Conservation (phyloP, 1,140 invertebrate species). For the Capitella teleta region DNA sequence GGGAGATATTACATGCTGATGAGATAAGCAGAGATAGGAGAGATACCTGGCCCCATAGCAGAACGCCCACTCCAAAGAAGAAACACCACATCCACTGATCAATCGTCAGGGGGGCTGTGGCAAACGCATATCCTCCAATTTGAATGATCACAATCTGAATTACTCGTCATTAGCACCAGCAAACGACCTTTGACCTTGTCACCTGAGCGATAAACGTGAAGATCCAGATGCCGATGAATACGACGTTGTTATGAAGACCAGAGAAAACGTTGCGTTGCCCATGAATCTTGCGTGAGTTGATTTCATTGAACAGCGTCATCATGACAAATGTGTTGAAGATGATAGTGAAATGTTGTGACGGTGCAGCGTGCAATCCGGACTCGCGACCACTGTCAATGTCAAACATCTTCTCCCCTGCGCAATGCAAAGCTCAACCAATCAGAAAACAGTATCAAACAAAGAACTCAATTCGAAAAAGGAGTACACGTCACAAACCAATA, state of each 20-base stretch:
- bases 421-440: neutral
- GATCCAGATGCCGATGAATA: slow-evolving; percentile 95
- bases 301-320: slow-evolving; percentile 99
- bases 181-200: neutral
- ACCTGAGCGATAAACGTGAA: slow-evolving; percentile 82
- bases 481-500: neutral
- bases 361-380: slow-evolving; percentile 37
- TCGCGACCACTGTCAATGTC: slow-evolving; percentile 79
- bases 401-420: slow-evolving; percentile 59
- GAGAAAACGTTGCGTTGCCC: slow-evolving; percentile 91
- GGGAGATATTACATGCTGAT: neutral
- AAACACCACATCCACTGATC: slow-evolving; percentile 99
- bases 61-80: slow-evolving; percentile 87
- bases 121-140: slow-evolving; percentile 93
- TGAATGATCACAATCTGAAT: slow-evolving; percentile 84
- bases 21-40: neutral
- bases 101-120: slow-evolving; percentile 72
- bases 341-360: slow-evolving; percentile 90
- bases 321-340: slow-evolving; percentile 99
- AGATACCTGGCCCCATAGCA: slow-evolving; percentile 89
- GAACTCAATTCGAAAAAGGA: neutral
- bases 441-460: neutral
- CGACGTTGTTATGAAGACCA: slow-evolving; percentile 83
- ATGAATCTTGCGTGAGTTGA: slow-evolving; percentile 97
- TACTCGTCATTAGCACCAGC: neutral